Evolutionary conservation across 2,888 invertebrate species (phyloP).

Genomic region (Pseudococcus viburni): DNA sequence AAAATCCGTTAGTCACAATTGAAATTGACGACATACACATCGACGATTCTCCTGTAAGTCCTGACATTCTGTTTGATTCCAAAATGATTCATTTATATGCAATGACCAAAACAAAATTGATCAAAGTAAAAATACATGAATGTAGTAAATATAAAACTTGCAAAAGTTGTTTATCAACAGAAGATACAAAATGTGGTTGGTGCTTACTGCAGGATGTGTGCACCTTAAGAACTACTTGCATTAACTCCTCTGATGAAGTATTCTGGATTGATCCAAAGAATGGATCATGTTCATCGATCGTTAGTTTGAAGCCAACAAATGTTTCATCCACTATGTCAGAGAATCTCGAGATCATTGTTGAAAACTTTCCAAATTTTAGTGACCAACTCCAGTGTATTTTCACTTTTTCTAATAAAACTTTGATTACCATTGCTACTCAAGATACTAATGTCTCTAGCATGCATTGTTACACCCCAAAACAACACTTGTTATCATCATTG

Average conservation of each 20-base stretch:
- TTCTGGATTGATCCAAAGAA: constrained; percentile 98
- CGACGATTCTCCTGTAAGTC: constrained; percentile 86
- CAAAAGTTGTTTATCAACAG: constrained; percentile 91
- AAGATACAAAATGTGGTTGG: constrained; percentile 95
- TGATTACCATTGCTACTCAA: constrained; percentile 91
- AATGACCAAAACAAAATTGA: constrained; percentile 90
- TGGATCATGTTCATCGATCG: constrained; percentile 94
- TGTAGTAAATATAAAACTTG: constrained; percentile 93
- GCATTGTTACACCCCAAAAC: constrained; percentile 95
- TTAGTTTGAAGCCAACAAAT: constrained; percentile 90
- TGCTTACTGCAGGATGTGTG: constrained; percentile 96
- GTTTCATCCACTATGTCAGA: constrained; percentile 93
- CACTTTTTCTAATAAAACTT: constrained; percentile 89
- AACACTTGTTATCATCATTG: constrained; percentile 92
- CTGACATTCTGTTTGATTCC: constrained; percentile 93
- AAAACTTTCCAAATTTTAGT: constrained; percentile 92
- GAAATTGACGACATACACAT: constrained; percentile 92
- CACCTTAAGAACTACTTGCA: constrained; percentile 91
- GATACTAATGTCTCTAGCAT: constrained; percentile 84
- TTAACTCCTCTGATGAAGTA: constrained; percentile 90
- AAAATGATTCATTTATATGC: constrained; percentile 92
- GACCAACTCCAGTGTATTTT: constrained; percentile 95
- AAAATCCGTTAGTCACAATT: constrained; percentile 84
- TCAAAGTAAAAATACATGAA: constrained; percentile 94
- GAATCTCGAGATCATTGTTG: constrained; percentile 92